Conservation (phyloP, 2,888 invertebrate species). For the Rugalucina vietnamica region DNA sequence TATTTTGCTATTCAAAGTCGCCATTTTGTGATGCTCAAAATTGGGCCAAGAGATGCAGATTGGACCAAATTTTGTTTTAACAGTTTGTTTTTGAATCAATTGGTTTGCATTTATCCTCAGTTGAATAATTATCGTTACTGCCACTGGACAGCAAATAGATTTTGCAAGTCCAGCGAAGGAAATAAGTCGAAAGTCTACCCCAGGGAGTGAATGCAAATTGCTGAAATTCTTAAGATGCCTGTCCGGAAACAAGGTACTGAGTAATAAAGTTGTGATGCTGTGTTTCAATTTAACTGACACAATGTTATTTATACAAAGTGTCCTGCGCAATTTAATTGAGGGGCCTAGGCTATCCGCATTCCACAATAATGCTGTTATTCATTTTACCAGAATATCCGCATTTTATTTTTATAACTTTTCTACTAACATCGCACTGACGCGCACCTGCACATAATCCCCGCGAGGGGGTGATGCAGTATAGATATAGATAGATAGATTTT, state of each 20-base stretch:
- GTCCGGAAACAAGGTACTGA: constrained; percentile 80
- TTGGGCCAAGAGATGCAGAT: constrained; percentile 24
- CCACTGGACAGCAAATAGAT: neutral
- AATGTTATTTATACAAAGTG: neutral
- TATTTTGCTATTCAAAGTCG: constrained; percentile 58
- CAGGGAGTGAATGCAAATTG: constrained; percentile 58
- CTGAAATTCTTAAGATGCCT: constrained; percentile 73
- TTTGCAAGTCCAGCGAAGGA: neutral
- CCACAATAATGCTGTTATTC: too few relatives aligned
- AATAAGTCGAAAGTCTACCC: neutral
- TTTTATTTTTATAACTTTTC: too few relatives aligned
- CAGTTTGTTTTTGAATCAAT: neutral
- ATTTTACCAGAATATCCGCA: too few relatives aligned
- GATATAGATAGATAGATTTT: too few relatives aligned
- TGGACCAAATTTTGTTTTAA: neutral
- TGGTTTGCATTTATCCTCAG: neutral
- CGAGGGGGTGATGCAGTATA: too few relatives aligned
- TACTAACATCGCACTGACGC: too few relatives aligned
- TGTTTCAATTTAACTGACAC: too few relatives aligned
- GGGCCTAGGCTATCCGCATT: too few relatives aligned
- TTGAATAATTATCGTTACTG: neutral
- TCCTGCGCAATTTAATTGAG: too few relatives aligned
- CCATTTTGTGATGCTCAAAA: constrained; percentile 60
- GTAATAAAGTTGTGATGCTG: too few relatives aligned
- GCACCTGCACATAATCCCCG: too few relatives aligned